phyloP scores from a whole-genome alignment of 2,113 vertebrate species.

The Lagenorhynchus albirostris region DNA sequence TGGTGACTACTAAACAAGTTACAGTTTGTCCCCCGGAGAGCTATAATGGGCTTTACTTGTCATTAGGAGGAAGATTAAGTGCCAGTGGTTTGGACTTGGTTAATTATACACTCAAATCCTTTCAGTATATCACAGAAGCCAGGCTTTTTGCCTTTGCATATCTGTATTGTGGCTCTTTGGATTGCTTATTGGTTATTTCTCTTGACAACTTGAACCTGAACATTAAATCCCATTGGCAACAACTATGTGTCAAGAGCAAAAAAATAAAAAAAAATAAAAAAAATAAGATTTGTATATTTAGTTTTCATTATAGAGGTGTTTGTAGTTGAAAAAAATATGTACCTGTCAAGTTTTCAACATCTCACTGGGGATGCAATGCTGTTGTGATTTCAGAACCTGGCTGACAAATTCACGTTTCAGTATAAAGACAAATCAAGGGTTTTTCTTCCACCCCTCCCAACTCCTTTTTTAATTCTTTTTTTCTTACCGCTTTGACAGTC shows the following conservation, averaged over 20 bases:
- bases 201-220: constrained; percentile 94
- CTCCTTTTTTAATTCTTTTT: constrained; percentile 69
- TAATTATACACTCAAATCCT: constrained; percentile 96
- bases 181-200: constrained; percentile 97
- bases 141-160: constrained; percentile 89
- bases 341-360: constrained; percentile 94
- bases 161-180: constrained; percentile 86
- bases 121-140: constrained; percentile 81
- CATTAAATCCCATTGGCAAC: constrained; percentile 94
- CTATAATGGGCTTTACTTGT: constrained; percentile 89
- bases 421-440: constrained; percentile 89
- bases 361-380: constrained; percentile 90
- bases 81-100: constrained; percentile 88
- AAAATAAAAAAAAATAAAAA: constrained; percentile 26
- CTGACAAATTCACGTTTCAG: constrained; percentile 93
- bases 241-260: constrained; percentile 88
- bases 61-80: constrained; percentile 96
- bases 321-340: constrained; percentile 94
- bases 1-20: constrained; percentile 88
- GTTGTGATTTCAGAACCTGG: constrained; percentile 93
- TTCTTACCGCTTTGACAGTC: constrained; percentile 87
- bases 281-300: constrained; percentile 92
- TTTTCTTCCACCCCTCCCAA: not conserved
- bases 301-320: constrained; percentile 93
- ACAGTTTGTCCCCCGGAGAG: constrained; percentile 87